These are phyloP conservation scores for Strix aluco DNA, from an alignment of 2,113 vertebrate species.

Conservation along the genomic window DNA sequence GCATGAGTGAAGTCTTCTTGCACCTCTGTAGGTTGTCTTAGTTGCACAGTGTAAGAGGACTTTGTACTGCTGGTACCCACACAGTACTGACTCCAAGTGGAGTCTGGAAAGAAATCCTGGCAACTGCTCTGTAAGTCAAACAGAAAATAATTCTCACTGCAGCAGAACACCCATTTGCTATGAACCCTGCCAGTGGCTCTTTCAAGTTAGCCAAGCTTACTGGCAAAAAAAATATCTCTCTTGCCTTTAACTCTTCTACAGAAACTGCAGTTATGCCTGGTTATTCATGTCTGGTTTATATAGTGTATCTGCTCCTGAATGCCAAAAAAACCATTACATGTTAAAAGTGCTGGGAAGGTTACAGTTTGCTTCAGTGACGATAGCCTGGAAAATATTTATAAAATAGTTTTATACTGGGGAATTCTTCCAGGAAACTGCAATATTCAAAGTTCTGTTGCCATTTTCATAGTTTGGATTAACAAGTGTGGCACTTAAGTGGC, in stretches of 20 bases:
- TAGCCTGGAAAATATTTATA: conserved; percentile 17
- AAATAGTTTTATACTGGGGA: not conserved
- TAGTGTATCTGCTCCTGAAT: not conserved
- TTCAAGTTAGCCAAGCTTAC: not conserved
- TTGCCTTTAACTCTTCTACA: not conserved
- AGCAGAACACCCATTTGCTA: not conserved
- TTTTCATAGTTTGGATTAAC: not conserved
- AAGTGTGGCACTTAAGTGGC: not conserved
- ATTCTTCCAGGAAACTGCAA: not conserved
- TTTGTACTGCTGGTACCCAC: not conserved
- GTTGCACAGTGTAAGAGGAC: not conserved
- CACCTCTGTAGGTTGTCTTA: not conserved
- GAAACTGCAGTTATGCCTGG: not conserved
- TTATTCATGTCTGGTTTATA: conserved; percentile 16
- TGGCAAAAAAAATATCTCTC: not conserved
- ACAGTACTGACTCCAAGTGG: not conserved
- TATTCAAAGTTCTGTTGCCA: not conserved
- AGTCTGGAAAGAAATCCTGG: not conserved
- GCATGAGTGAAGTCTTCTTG: not conserved
- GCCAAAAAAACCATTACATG: not conserved
- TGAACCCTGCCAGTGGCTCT: not conserved
- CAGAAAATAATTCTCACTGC: not conserved
- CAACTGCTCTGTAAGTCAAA: not conserved
- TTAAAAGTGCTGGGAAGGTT: not conserved
- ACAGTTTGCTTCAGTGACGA: not conserved